Conservation (phyloP, 1,140 invertebrate genomes). For the Lasaia peninsularis region DNA sequence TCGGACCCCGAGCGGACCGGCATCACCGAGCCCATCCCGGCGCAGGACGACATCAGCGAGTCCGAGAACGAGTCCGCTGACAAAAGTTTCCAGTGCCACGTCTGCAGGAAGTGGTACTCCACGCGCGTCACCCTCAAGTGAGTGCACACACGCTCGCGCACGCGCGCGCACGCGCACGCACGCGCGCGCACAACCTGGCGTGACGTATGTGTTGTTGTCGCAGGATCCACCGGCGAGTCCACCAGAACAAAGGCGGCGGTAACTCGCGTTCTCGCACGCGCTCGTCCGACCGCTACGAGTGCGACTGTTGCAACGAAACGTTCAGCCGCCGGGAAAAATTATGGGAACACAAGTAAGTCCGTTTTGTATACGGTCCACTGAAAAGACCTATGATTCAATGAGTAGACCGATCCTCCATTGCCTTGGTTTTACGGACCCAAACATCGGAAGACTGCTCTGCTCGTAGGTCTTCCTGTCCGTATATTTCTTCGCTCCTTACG, state of each 20-base stretch:
- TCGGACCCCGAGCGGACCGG: slow-evolving; percentile 36
- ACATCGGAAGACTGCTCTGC: no score
- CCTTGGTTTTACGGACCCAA: no score
- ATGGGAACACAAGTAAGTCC: slow-evolving; percentile 64
- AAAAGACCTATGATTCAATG: slow-evolving; percentile 18
- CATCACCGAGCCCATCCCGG: slow-evolving; percentile 20
- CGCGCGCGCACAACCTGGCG: no score
- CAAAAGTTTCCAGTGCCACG: slow-evolving; percentile 70
- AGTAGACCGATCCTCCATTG: slow-evolving; percentile 9
- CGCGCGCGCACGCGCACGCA: no score
- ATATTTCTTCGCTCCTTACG: no score
- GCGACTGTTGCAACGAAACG: slow-evolving; percentile 66
- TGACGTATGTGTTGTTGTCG: no score
- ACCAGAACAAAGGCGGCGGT: slow-evolving; percentile 51
- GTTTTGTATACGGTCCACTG: slow-evolving; percentile 15
- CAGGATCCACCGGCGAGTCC: slow-evolving; percentile 65
- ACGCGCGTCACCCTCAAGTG: slow-evolving; percentile 68
- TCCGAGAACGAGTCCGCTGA: slow-evolving; percentile 66
- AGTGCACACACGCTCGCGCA: slow-evolving; percentile 22
- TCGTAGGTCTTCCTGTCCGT: no score
- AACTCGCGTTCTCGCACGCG: slow-evolving; percentile 39
- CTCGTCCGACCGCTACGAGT: slow-evolving; percentile 62
- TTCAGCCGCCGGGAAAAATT: slow-evolving; percentile 67
- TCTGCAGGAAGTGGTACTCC: slow-evolving; percentile 71
- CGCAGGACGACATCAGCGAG: slow-evolving; percentile 55